Evolutionary conservation across 2,888 invertebrate species (phyloP), one percentile per base, ranked within the genome.

Genomic region (Drosophila mayaguana): DNA sequence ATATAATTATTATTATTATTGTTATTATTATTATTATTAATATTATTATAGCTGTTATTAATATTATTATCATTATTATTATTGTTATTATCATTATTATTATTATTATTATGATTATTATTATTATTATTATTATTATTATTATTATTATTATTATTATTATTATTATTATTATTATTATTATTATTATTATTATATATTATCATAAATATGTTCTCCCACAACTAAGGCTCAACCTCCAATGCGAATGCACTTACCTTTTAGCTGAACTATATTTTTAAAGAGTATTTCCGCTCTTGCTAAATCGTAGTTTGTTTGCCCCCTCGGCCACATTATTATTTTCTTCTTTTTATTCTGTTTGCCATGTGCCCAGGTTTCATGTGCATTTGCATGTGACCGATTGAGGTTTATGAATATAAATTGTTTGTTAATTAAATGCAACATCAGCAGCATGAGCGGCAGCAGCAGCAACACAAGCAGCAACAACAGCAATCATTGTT

Each of bases 341-440:
- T 62, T 60, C 20, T 59, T 55, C 54, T 66, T 65, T 64, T 50
- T 50, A 51, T 62, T 81, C 51, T 69, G 48, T 34, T 28, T 62
- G 69, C 63, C 53, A 51, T 59, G 64, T 63, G 68, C 48, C 53
- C 69, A 72, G 77, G 63, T 76, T 74, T 38, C 73, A 72, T 76
- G 76, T 70, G 75, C 81, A 80, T 78, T 88, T 83, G 78, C 78
- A 86, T 86, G 89, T 82, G 83, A 78, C 80, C 84, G 82, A 79
- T 86, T 82, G 86, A 73, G 80, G 89, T 68, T 89, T 88, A 89
- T 89, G 89, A 88, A 89, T 88, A 89, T 89, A 88, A 88, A 88
- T 88, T 88, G 86, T 85, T 77, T 84, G 87, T 88, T 88, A 89
- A 88, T 88, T 88, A 88, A 89, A 87, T 81, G 76, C 87, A 89